phyloP scores from a whole-genome alignment of 2,797 vertebrate species.

The Phrynocephalus forsythii region DNA sequence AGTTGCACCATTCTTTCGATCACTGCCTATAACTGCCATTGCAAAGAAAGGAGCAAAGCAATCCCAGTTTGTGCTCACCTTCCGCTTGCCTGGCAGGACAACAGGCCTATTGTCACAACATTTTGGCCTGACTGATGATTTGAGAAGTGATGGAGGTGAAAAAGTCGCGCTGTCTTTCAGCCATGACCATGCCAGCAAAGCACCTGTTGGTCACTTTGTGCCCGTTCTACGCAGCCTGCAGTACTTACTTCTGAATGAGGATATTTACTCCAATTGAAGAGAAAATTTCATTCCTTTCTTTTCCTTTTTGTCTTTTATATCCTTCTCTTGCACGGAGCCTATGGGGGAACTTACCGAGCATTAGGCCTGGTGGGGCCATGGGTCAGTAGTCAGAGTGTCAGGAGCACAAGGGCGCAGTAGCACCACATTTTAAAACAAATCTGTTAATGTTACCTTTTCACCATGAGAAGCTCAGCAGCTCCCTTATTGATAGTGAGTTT shows the following conservation, averaged over 20 bases:
- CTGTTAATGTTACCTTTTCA: no score
- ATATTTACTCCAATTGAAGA: neutral
- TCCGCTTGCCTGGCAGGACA: neutral
- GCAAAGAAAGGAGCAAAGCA: conserved; percentile 6
- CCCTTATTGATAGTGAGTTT: neutral
- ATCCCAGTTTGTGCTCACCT: neutral
- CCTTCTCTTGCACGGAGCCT: neutral
- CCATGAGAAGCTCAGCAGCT: neutral
- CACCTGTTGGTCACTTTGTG: neutral
- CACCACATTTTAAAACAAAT: no score
- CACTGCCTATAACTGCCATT: neutral
- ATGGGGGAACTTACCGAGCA: no score
- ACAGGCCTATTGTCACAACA: neutral
- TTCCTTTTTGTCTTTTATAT: neutral
- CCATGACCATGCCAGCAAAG: neutral
- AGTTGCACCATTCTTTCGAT: neutral
- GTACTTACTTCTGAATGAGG: neutral
- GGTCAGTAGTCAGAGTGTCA: no score
- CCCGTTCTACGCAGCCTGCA: neutral
- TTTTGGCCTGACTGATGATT: neutral
- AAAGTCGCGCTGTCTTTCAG: neutral
- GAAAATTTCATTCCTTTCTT: neutral
- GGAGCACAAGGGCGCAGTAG: no score
- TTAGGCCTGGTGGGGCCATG: no score
- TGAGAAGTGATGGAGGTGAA: neutral